Conservation (phyloP, 1,140 invertebrate species). For the Chionoecetes opilio region DNA sequence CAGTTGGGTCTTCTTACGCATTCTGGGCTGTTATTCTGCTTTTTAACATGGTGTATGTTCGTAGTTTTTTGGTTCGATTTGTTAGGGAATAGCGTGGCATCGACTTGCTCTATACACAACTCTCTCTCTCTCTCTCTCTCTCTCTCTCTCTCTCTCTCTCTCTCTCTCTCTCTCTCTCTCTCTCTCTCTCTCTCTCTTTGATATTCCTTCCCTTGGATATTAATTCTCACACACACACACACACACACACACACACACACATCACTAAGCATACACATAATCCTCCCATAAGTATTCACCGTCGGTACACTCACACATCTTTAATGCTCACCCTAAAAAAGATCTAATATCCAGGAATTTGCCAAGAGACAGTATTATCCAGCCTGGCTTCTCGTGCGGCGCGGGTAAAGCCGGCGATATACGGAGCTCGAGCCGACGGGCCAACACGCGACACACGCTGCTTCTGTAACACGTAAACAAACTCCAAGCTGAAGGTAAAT, state of each 20-base stretch:
- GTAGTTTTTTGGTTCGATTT: no score
- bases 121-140: neutral
- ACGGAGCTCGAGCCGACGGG: neutral
- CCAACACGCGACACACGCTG: slow-evolving; percentile 2
- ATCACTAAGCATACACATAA: neutral
- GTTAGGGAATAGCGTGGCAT: neutral
- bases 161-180: no score
- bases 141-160: no score
- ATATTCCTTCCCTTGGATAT: no score
- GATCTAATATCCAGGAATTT: neutral
- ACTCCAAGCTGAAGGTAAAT: slow-evolving; percentile 4
- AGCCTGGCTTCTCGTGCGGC: neutral
- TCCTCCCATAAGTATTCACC: neutral
- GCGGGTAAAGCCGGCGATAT: slow-evolving; percentile 24
- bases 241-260: neutral
- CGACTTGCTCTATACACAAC: neutral
- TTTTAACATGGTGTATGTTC: neutral
- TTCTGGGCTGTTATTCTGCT: neutral
- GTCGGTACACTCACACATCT: slow-evolving; percentile 4
- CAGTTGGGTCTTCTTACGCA: neutral
- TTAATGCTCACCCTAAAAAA: neutral
- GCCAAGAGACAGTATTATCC: slow-evolving; percentile 28
- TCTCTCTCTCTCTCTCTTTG: no score
- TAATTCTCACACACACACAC: neutral
- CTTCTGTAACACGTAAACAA: slow-evolving; percentile 29